Evolutionary conservation across 2,888 invertebrate species (phyloP), one percentile per base, ranked within the genome.

Genomic region (Drosophila paramelanica): DNA sequence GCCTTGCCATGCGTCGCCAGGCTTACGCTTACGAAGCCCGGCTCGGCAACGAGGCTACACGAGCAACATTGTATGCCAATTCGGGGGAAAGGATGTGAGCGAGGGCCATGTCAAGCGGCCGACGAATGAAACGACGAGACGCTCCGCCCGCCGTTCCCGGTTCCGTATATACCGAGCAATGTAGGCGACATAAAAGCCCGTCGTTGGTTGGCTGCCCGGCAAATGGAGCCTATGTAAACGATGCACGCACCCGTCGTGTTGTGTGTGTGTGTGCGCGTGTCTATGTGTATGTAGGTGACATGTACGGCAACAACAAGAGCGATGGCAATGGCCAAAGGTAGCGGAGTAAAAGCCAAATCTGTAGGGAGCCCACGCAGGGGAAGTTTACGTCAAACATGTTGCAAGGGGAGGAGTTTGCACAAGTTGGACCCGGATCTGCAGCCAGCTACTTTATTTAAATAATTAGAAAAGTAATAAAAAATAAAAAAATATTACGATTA

Each of bases 371-470:
- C 53, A 51, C 33, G 53, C 14, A 83, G 90, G 90, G 88, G 90
- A 89, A 89, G 74, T 77, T 84, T 82, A 88, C 77, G 77, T 59
- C 80, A 76, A 87, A 88, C 89, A 88, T 89, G 89, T 89, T 89
- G 90, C 87, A 89, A 89, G 81, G 56, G 89, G 89, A 79, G 89
- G 89, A 88, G 89, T 79, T 64, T 65, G 39, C 39, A 20, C 41
- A 4, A 46, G 33, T 39, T 31, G 31, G 23, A 31, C 25, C 7
- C 5, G 42, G 39, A 27, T 43, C 20, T 14, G 41, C 42, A 23
- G 25, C 25, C 33, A 23, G 33, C 8, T 14, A 14, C 8, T n/a
- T 42, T 33, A 38, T 56, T 69, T 55, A 31, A 58, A 41, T 17
- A 43, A 31, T 33, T 38, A 5, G 17, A 13, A 25, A 39, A 1